Base-by-base conservation (phyloP, 2,888 invertebrate species). In the Chrysina gloriosa region DNA sequence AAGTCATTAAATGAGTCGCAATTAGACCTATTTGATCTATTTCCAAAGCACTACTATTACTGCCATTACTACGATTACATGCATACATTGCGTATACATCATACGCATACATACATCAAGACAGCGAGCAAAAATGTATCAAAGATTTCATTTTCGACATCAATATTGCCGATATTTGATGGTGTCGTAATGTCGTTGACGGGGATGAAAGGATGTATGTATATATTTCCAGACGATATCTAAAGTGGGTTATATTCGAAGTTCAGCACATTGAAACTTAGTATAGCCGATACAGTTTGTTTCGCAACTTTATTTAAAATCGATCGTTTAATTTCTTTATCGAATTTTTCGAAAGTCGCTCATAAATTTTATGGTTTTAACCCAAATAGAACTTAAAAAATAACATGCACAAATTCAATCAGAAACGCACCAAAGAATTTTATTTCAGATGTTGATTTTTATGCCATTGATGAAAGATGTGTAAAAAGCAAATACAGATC, bases 21-120 rank as follows among this genome's bases (percentile, higher is more conserved):
- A 64, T 64, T 64, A 52, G 64, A 64, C 52, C 58, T 64, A 64
- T 64, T 64, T 64, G 64, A 64, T 64, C 64, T 64, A 64, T 64
- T 64, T 64, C 52, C 27, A 48, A 50, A 48, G 47, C 48, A 39
- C 48, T 47, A 39, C 50, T 61, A 61, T 61, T 61, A 42, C 48
- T 48, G 47, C 48, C 39, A 42, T 50, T 39, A 47, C 56, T 45
- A 42, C 45, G 34, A 66, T 66, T 54, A 47, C 54, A 54, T 31
- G 23, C 27, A 45, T 66, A 16, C 45, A 45, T 45, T 54, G 45
- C 65, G 65, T 65, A 52, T 52, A 52, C 52, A 52, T 31, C 16
- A 64, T 50, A 50, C 31, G 48, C 23, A 21, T 39, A 39, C 58
- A 36, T 23, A 42, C 58, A 61, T 45, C 58, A 61, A 61, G 58